Conservation (phyloP, 2,797 vertebrate species). For the Pangasius mekongensis region DNA sequence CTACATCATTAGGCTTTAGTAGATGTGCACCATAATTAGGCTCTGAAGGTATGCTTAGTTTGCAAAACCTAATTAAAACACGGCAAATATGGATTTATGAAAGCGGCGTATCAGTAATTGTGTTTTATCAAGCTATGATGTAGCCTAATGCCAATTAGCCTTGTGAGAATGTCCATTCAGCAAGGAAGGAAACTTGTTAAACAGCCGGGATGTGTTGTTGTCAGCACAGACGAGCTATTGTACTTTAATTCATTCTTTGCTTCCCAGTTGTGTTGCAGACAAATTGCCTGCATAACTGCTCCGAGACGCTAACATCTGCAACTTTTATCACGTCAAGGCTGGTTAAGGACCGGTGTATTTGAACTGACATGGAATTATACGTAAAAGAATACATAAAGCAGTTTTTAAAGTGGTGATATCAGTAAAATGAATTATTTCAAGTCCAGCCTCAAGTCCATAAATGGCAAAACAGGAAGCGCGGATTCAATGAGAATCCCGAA, state of each 20-base stretch:
- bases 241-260: slow-evolving; percentile 12
- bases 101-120: slow-evolving; percentile 37
- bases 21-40: slow-evolving; percentile 24
- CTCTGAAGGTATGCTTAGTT: slow-evolving; percentile 39
- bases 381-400: neutral
- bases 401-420: neutral
- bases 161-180: slow-evolving; percentile 38
- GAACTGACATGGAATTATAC: neutral
- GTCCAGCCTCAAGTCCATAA: neutral
- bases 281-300: slow-evolving; percentile 25
- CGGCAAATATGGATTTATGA: slow-evolving; percentile 37
- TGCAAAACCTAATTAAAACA: slow-evolving; percentile 41
- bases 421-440: neutral
- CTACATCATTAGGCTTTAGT: slow-evolving; percentile 33
- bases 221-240: slow-evolving; percentile 28
- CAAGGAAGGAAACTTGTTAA: slow-evolving; percentile 39
- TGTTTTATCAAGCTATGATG: slow-evolving; percentile 41
- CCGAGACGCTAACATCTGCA: slow-evolving; percentile 16
- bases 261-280: slow-evolving; percentile 38
- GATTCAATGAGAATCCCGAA: neutral
- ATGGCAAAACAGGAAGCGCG: neutral
- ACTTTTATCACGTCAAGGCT: slow-evolving; percentile 18
- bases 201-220: slow-evolving; percentile 25
- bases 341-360: neutral
- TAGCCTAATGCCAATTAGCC: slow-evolving; percentile 43